These are phyloP conservation scores for Melanargia galathea DNA, from an alignment of 2,888 invertebrate species.

Conservation along the genomic window DNA sequence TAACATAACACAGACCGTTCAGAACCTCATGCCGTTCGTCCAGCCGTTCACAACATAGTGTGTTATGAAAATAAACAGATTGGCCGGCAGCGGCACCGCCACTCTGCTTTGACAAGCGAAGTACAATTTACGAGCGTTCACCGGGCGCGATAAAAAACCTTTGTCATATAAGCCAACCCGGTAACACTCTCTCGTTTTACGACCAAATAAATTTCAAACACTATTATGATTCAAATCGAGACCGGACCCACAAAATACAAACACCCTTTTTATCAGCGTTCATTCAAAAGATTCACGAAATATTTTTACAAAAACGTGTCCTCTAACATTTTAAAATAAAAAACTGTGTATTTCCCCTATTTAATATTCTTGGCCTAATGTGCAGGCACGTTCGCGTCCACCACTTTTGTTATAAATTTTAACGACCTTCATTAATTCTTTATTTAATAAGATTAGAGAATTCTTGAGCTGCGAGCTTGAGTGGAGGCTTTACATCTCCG, in stretches of 20 bases:
- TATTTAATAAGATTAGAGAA: conserved; percentile 62
- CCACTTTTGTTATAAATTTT: conserved; percentile 57
- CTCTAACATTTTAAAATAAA: conserved; percentile 44
- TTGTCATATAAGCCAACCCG: conserved; percentile 74
- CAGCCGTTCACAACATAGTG: conserved; percentile 20
- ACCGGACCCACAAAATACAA: conserved; percentile 71
- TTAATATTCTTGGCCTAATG: conserved; percentile 47
- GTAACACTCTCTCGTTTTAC: conserved; percentile 75
- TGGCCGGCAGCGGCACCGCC: conserved; percentile 32
- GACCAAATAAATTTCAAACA: conserved; percentile 80
- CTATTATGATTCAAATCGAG: conserved; percentile 81
- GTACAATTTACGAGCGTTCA: conserved; percentile 76
- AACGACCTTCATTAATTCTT: conserved; percentile 47
- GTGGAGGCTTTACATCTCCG: conserved; percentile 13
- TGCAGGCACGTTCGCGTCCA: conserved; percentile 61
- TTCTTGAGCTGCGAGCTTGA: conserved; percentile 50
- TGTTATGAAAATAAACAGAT: conserved; percentile 35
- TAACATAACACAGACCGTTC: conserved; percentile 6
- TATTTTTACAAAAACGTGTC: conserved; percentile 64
- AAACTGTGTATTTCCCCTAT: conserved; percentile 43
- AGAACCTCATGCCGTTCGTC: conserved; percentile 4
- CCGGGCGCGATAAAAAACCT: conserved; percentile 74
- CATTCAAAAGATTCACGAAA: conserved; percentile 66
- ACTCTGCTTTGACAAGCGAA: conserved; percentile 70
- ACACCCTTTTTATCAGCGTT: conserved; percentile 67